phyloP scores from a whole-genome alignment of 2,797 vertebrate genomes.

The Coreius guichenoti region DNA sequence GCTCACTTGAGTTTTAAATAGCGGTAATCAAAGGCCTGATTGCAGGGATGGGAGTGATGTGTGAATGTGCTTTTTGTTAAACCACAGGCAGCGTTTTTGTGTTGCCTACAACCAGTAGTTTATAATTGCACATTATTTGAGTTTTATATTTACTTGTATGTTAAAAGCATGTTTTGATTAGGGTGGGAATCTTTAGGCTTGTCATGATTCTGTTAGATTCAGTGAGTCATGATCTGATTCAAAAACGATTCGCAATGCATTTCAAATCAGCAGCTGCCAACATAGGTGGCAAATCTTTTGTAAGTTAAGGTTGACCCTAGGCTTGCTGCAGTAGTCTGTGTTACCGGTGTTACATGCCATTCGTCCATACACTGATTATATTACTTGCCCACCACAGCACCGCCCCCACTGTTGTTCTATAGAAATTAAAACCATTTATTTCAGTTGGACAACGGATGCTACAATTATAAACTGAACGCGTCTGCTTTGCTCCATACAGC shows the following conservation, averaged over 20 bases:
- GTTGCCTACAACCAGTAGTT: slow-evolving; percentile 23
- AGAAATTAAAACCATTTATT: neutral
- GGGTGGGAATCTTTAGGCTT: neutral
- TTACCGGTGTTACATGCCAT: neutral
- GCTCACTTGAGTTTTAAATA: slow-evolving; percentile 75
- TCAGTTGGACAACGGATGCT: neutral
- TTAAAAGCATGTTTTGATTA: slow-evolving; percentile 10
- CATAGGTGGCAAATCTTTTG: neutral
- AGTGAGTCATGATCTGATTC: neutral
- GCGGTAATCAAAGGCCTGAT: slow-evolving; percentile 73
- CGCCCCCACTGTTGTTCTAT: neutral
- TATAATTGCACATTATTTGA: slow-evolving; percentile 13
- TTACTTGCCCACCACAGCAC: neutral
- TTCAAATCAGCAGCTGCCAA: neutral
- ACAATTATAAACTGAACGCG: neutral
- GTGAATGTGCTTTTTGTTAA: slow-evolving; percentile 45
- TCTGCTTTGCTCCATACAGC: too few species aligned
- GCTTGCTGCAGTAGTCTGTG: neutral
- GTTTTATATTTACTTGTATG: slow-evolving; percentile 23
- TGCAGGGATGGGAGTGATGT: slow-evolving; percentile 61
- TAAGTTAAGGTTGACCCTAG: neutral
- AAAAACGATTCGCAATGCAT: neutral
- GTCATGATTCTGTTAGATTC: neutral
- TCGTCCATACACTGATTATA: neutral
- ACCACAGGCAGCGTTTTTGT: slow-evolving; percentile 52